Base-by-base conservation (phyloP, 2,797 vertebrate species). In the Acomys russatus region DNA sequence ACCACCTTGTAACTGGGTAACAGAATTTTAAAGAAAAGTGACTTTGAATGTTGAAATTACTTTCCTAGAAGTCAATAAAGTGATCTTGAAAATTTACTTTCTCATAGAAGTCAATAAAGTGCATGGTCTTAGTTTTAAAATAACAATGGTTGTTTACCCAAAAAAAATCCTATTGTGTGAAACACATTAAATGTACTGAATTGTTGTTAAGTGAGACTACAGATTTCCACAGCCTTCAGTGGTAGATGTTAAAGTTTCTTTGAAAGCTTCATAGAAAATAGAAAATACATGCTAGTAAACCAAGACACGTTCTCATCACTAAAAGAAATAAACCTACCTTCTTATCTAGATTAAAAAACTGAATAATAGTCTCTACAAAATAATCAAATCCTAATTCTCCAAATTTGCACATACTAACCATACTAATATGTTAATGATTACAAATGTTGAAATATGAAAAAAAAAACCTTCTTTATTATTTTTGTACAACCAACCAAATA, bases 11-110 rank as follows among this genome's bases (percentile, higher is more conserved):
- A 83, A 73, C 86, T 93, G 8, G 17, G 71, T 88, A 84, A 80
- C 9, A 88, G 1, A 85, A 8, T 56, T 74, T 63, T 76, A 1
- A 94, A 87, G 51, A 89, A 87, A 91, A 87, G 0, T 66, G 22
- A 91, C 51, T 77, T 92, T 63, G 5, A 82, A 86, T 91, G 66
- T 33, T 86, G 35, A 91, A 73, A 59, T 90, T 87, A 25, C 78
- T 92, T 91, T 38, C 14, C 11, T 74, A 54, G 6, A 68, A 5
- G 44, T 87, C 74, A 92, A 33, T 80, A 78, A 35, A 92, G 17
- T 78, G 1, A 91, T 51, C 73, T 33, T 86, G 35, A 91, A 73
- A 59, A 73, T 54, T 90, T 87, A 25, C 78, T 92, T 91, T 38
- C 14, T 15, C 83, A 85, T 74, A 54, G 6, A 68, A 5, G 44